phyloP scores from a whole-genome alignment of 2,888 invertebrate species.

The Morpho deidamia region DNA sequence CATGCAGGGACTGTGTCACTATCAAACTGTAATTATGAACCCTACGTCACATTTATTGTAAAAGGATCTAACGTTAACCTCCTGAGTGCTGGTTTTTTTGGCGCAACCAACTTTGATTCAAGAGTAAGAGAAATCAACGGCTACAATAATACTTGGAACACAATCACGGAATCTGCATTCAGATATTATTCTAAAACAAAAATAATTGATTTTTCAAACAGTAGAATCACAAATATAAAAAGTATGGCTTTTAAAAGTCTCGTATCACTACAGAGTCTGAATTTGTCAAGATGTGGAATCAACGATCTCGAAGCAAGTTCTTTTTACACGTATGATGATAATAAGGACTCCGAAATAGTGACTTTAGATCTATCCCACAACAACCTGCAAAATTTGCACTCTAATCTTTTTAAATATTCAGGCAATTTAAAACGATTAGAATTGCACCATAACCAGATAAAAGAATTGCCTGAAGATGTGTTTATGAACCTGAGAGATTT shows the following conservation, averaged over 20 bases:
- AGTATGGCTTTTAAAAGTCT: conserved; percentile 44
- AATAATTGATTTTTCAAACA: conserved; percentile 42
- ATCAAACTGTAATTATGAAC: conserved; percentile 37
- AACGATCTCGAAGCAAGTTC: conserved; percentile 34
- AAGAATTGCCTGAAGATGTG: conserved; percentile 37
- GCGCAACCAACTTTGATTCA: conserved; percentile 58
- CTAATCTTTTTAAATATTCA: conserved; percentile 34
- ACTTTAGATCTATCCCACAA: conserved; percentile 52
- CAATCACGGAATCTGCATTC: conserved; percentile 38
- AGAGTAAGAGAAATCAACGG: conserved; percentile 47
- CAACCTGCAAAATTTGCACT: conserved; percentile 33
- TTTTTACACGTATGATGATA: conserved; percentile 36
- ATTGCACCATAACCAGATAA: conserved; percentile 46
- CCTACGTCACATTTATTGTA: conserved; percentile 46
- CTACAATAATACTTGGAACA: conserved; percentile 39
- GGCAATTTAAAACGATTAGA: conserved; percentile 38
- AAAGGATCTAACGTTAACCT: conserved; percentile 28
- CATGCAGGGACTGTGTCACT: conserved; percentile 36
- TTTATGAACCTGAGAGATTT: conserved; percentile 41
- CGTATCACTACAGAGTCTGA: conserved; percentile 34
- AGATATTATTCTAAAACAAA: conserved; percentile 44
- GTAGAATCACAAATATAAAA: conserved; percentile 39
- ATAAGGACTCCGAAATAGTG: conserved; percentile 27
- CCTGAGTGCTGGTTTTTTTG: conserved; percentile 46
- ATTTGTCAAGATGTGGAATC: conserved; percentile 51